Percentiles rank a stretch among this genome's conserved stretches.
phyloP scores from a whole-genome alignment of 2,113 vertebrate species.

The Poeciliopsis turrubarensis region DNA sequence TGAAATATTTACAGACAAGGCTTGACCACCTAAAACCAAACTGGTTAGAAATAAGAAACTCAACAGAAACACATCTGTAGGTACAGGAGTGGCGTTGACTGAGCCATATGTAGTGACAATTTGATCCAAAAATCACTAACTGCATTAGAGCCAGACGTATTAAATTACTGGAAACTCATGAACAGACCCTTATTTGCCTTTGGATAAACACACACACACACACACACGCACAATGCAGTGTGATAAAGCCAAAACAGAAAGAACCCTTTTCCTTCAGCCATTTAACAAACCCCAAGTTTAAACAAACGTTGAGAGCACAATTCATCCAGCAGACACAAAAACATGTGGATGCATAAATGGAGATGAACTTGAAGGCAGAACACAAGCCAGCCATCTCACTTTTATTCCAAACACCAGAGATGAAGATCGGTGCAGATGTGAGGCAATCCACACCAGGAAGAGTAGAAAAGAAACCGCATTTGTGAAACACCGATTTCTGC shows the following conservation, averaged over 20 bases:
- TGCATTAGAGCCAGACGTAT: conserved; percentile 14
- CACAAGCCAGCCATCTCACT: conserved; percentile 34
- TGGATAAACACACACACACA: conserved; percentile 16
- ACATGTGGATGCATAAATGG: conserved; percentile 11
- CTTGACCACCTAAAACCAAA: conserved; percentile 54
- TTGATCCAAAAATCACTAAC: conserved; percentile 37
- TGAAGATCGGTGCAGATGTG: conserved; percentile 16
- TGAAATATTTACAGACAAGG: conserved; percentile 76
- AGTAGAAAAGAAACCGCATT: neutral
- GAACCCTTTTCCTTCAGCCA: conserved; percentile 1
- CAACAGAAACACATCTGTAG: conserved; percentile 28
- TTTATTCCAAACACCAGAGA: conserved; percentile 47
- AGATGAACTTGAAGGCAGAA: conserved; percentile 31
- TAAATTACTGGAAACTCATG: conserved; percentile 23
- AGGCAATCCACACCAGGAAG: conserved; percentile 19
- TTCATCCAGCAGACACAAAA: conserved; percentile 9
- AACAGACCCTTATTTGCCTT: neutral
- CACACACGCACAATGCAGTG: conserved; percentile 23
- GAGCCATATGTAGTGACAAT: conserved; percentile 34
- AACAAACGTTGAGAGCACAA: conserved; percentile 1
- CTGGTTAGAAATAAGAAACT: conserved; percentile 44
- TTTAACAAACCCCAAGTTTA: conserved; percentile 1
- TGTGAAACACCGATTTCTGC: conserved; percentile 1
- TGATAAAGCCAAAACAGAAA: conserved; percentile 6
- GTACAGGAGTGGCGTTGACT: conserved; percentile 18